Evolutionary conservation across 2,888 invertebrate genomes (phyloP).

Genomic region (Melanostoma scalare): DNA sequence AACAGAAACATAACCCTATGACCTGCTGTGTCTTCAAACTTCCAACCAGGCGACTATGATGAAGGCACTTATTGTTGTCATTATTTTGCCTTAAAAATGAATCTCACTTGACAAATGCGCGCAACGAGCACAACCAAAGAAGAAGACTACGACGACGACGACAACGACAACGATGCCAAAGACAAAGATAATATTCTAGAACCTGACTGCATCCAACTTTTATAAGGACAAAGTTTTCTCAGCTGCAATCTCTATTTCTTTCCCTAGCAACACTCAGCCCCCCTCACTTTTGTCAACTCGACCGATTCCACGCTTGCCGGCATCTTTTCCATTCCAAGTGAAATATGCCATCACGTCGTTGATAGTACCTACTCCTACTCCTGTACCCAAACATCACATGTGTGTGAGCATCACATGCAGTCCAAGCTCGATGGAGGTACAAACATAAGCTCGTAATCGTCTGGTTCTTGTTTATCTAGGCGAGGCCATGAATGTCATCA

Average conservation of each 20-base stretch:
- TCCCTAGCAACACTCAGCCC: not conserved
- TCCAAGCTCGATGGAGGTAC: slow-evolving; percentile 21
- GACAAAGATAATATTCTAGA: slow-evolving; percentile 31
- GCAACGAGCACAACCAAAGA: slow-evolving; percentile 8
- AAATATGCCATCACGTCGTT: slow-evolving; percentile 27
- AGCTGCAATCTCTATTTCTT: slow-evolving; percentile 55
- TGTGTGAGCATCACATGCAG: slow-evolving; percentile 37
- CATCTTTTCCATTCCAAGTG: slow-evolving; percentile 20
- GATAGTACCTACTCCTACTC: slow-evolving; percentile 12
- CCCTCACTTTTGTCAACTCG: not conserved
- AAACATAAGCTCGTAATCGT: slow-evolving; percentile 65
- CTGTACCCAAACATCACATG: slow-evolving; percentile 20
- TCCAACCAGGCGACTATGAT: slow-evolving; percentile 60
- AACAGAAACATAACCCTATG: slow-evolving; percentile 64
- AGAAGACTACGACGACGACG: slow-evolving; percentile 1
- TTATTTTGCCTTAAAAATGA: slow-evolving; percentile 71
- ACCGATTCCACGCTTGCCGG: not conserved
- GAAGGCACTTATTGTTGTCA: slow-evolving; percentile 71
- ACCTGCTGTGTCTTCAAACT: slow-evolving; percentile 67
- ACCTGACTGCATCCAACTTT: slow-evolving; percentile 39
- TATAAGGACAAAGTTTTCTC: slow-evolving; percentile 58
- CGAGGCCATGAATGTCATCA: slow-evolving; percentile 48
- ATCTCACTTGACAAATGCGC: slow-evolving; percentile 69
- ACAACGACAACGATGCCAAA: slow-evolving; percentile 10
- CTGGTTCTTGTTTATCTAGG: slow-evolving; percentile 64